Evolutionary conservation across 2,797 vertebrate genomes (phyloP).

Genomic region (Hydrophis major): DNA sequence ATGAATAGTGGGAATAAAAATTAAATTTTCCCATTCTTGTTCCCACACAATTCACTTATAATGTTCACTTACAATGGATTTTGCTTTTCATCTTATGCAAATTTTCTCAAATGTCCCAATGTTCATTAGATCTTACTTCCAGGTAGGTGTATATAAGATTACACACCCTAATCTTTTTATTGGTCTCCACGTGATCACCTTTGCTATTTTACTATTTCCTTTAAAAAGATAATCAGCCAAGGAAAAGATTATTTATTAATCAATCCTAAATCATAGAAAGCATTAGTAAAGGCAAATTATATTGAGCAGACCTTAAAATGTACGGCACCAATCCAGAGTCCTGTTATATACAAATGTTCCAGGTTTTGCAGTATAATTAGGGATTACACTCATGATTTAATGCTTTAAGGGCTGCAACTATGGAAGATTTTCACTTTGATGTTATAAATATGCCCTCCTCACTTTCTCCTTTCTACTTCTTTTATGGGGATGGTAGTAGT

Average conservation of each 20-base stretch:
- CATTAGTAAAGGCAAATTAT: conserved; percentile 8
- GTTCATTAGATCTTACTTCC: not conserved
- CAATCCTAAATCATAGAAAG: conserved; percentile 5
- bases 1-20: conserved; percentile 7
- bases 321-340: not conserved
- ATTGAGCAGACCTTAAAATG: not conserved
- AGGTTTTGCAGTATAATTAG: conserved; percentile 15
- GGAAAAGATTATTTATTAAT: conserved; percentile 12
- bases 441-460: conserved; percentile 2
- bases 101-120: not conserved
- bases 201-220: not conserved
- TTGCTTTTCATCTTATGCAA: not conserved
- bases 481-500: not conserved
- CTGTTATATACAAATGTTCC: not conserved
- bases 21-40: conserved; percentile 2
- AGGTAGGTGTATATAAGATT: not conserved
- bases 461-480: not conserved
- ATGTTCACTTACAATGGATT: not conserved
- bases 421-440: conserved; percentile 24
- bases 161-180: not conserved
- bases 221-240: conserved; percentile 16
- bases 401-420: conserved; percentile 2
- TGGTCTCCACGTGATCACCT: not conserved
- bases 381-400: conserved; percentile 15
- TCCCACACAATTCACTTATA: not conserved